Evolutionary conservation across 2,113 vertebrate genomes (phyloP).

Genomic region (Lipophrys pholis): DNA sequence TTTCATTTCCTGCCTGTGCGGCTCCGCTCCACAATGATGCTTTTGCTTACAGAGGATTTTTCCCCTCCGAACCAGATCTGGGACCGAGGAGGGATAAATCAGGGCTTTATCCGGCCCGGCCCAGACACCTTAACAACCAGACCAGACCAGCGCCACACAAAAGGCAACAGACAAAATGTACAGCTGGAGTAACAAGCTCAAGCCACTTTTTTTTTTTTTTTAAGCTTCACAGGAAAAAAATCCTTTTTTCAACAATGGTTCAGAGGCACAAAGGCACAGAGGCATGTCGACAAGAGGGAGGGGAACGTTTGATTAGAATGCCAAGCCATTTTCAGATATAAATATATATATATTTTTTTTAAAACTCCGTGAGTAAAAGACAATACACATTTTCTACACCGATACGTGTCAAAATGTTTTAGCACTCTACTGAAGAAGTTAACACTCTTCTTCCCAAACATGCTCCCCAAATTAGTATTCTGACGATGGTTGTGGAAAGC

Average conservation of each 20-base stretch:
- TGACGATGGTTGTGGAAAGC: not conserved
- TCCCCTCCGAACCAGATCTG: slow-evolving; percentile 19
- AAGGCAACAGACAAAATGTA: slow-evolving; percentile 52
- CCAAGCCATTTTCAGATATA: no score
- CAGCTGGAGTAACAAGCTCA: slow-evolving; percentile 40
- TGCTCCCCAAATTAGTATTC: not conserved
- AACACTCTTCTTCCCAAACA: no score
- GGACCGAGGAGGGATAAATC: slow-evolving; percentile 61
- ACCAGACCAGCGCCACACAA: slow-evolving; percentile 46
- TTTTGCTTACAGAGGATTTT: slow-evolving; percentile 36
- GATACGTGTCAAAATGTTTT: not conserved
- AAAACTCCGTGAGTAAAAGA: not conserved
- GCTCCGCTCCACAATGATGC: slow-evolving; percentile 20
- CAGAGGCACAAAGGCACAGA: not conserved
- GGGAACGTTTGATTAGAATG: not conserved
- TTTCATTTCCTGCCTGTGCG: slow-evolving; percentile 44
- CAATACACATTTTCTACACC: not conserved
- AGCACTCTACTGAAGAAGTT: not conserved
- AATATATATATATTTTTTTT: no score
- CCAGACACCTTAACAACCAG: slow-evolving; percentile 55
- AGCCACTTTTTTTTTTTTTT: not conserved
- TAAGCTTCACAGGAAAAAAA: not conserved
- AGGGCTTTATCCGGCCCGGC: slow-evolving; percentile 38
- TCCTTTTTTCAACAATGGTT: slow-evolving; percentile 2
- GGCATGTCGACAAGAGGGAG: not conserved